phyloP scores from a whole-genome alignment of 2,888 invertebrate genomes.

The Polietes domitor region DNA sequence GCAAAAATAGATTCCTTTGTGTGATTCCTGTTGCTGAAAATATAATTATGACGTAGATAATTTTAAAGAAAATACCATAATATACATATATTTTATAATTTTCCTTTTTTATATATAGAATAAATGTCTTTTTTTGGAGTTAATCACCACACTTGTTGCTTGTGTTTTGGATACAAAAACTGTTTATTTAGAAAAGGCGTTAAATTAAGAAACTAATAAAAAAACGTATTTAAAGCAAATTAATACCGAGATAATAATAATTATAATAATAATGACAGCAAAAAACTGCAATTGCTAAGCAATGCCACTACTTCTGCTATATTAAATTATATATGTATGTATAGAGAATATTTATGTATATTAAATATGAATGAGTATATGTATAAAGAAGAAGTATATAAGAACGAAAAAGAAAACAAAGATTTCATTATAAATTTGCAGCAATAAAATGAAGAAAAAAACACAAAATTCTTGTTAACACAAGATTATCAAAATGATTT shows the following conservation, averaged over 20 bases:
- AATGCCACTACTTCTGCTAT: not conserved
- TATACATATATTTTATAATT: conserved; percentile 23
- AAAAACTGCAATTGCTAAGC: conserved; percentile 42
- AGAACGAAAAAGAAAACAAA: not conserved
- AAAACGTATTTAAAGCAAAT: conserved; percentile 50
- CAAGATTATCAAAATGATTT: conserved; percentile 21
- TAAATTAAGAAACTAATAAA: conserved; percentile 37
- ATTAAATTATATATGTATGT: not conserved
- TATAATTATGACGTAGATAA: not conserved
- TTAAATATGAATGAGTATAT: not conserved
- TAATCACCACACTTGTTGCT: conserved; percentile 27
- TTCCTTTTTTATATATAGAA: conserved; percentile 28
- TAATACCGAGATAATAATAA: conserved; percentile 34
- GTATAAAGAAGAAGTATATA: not conserved
- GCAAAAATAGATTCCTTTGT: not conserved
- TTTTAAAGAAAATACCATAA: conserved; percentile 19
- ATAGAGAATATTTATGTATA: not conserved
- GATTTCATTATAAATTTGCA: not conserved
- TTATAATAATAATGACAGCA: not conserved
- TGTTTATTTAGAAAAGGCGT: conserved; percentile 21
- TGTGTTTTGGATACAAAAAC: conserved; percentile 18
- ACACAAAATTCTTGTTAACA: not conserved
- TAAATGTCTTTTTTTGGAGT: conserved; percentile 59
- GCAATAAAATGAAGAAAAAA: not conserved
- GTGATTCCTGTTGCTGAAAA: not conserved